Conservation (phyloP, 2,113 vertebrate genomes). For the Fulmarus glacialis region DNA sequence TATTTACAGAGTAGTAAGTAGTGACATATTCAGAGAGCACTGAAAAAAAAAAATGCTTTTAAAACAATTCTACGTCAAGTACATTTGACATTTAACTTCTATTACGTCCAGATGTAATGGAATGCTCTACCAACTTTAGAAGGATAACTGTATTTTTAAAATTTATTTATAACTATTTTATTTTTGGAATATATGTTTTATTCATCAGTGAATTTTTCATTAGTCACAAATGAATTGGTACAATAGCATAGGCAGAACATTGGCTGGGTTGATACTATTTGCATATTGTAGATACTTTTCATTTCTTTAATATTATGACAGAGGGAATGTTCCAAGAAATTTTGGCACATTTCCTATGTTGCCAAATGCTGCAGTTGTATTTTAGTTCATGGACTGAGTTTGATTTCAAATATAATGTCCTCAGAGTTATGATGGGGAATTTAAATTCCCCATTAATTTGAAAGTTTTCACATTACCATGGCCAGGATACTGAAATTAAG, state of each 20-base stretch:
- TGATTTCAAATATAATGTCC: background rate
- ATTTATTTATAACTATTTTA: conserved; percentile 19
- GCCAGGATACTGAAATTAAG: background rate
- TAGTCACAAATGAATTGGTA: conserved; percentile 52
- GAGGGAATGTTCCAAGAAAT: conserved; percentile 22
- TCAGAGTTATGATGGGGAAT: background rate
- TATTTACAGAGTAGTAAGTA: background rate
- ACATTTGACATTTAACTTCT: background rate
- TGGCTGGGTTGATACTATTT: conserved; percentile 16
- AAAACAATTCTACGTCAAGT: background rate
- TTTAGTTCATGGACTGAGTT: conserved; percentile 17
- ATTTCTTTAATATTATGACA: conserved; percentile 48
- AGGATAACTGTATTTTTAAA: conserved; percentile 9
- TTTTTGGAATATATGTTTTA: conserved; percentile 32
- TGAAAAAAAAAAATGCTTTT: background rate
- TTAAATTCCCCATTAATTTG: background rate
- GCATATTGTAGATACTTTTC: conserved; percentile 20
- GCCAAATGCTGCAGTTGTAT: conserved; percentile 41
- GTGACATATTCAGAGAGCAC: background rate
- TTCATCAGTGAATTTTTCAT: conserved; percentile 47
- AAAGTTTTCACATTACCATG: background rate
- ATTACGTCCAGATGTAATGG: background rate
- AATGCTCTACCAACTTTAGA: background rate
- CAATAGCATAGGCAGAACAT: conserved; percentile 38
- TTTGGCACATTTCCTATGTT: conserved; percentile 11